phyloP scores from a whole-genome alignment of 2,797 vertebrate genomes.

The Streptopelia turtur region DNA sequence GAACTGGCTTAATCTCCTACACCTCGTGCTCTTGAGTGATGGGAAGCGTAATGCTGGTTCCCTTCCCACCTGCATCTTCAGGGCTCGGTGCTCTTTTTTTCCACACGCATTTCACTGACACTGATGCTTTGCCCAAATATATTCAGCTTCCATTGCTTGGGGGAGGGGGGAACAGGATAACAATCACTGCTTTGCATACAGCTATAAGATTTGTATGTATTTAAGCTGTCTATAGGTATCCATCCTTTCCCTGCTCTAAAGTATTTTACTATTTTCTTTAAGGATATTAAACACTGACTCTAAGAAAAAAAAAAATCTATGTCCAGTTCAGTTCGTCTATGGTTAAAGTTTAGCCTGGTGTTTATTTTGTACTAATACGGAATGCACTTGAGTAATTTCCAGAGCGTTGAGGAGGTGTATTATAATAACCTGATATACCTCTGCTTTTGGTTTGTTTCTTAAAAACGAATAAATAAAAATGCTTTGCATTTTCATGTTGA shows the following conservation, averaged over 20 bases:
- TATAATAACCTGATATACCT: conserved; percentile 77
- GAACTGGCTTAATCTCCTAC: conserved; percentile 1
- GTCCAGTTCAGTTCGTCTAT: conserved; percentile 60
- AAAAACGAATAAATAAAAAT: background rate
- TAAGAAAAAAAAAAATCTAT: background rate
- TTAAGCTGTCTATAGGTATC: conserved; percentile 39
- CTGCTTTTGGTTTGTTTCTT: conserved; percentile 71
- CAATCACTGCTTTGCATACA: conserved; percentile 45
- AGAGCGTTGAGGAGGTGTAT: conserved; percentile 77
- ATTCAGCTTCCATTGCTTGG: conserved; percentile 45
- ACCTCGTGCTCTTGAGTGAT: background rate
- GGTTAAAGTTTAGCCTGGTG: conserved; percentile 51
- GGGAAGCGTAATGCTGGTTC: background rate
- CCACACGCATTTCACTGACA: conserved; percentile 7
- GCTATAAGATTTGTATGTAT: conserved; percentile 28
- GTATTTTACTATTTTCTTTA: conserved; percentile 39
- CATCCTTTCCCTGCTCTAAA: conserved; percentile 12
- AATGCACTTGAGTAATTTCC: conserved; percentile 82
- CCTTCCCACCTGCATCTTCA: background rate
- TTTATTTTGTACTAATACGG: conserved; percentile 77
- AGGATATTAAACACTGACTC: background rate
- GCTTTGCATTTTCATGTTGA: conserved; percentile 76
- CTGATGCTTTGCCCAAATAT: conserved; percentile 42
- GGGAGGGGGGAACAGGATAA: conserved; percentile 16
- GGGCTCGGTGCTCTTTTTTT: background rate